Evolutionary conservation across 2,113 vertebrate genomes (phyloP).

Genomic region (Hippocampus comes): DNA sequence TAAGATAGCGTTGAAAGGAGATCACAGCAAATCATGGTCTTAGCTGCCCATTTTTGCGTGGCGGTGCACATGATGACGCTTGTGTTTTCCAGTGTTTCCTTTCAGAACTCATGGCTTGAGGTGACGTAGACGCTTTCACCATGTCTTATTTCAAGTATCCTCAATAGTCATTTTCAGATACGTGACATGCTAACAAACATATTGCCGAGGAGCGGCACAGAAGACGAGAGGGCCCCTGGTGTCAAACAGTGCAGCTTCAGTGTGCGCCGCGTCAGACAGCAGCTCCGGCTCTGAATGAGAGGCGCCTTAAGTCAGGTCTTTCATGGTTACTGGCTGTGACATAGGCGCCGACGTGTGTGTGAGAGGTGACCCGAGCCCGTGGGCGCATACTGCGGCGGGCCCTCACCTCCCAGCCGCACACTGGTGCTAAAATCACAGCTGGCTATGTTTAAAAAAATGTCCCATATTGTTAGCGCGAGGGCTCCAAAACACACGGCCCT

Average conservation of each 20-base stretch:
- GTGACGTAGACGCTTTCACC: neutral
- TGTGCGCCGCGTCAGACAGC: slow-evolving; percentile 36
- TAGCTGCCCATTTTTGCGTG: neutral
- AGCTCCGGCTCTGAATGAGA: slow-evolving; percentile 24
- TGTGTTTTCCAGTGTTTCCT: neutral
- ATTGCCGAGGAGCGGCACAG: neutral
- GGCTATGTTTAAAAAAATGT: slow-evolving; percentile 57
- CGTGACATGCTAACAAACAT: neutral
- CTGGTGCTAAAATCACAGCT: slow-evolving; percentile 43
- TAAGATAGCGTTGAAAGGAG: neutral
- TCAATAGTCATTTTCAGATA: neutral
- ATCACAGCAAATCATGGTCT: neutral
- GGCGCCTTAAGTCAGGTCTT: slow-evolving; percentile 51
- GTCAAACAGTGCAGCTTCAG: slow-evolving; percentile 38
- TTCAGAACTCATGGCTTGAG: neutral
- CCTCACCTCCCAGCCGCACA: slow-evolving; percentile 33
- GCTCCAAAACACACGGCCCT: slow-evolving; percentile 39
- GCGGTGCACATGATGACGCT: neutral
- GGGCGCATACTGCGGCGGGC: slow-evolving; percentile 13
- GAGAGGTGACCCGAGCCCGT: slow-evolving; percentile 51
- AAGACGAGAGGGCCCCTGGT: neutral
- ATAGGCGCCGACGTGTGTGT: slow-evolving; percentile 50
- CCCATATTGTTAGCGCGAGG: slow-evolving; percentile 55
- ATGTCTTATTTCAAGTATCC: neutral
- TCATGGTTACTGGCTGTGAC: slow-evolving; percentile 44